A percentile compares a stretch with the other conserved stretches of the same genome.
Conservation (phyloP, 1,140 invertebrate genomes). For the Pectinophora gossypiella region DNA sequence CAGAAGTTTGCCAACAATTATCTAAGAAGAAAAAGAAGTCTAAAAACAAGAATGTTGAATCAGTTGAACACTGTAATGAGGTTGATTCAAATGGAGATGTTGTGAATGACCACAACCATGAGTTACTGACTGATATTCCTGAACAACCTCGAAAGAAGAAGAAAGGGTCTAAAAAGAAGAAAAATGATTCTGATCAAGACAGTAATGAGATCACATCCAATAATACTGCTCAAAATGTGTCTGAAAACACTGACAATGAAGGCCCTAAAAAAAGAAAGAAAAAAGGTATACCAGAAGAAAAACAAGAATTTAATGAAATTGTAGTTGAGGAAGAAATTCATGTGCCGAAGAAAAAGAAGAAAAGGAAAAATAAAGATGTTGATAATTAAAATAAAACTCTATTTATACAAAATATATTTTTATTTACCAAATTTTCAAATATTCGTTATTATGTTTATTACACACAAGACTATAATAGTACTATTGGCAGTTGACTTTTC, state of each 20-base stretch:
- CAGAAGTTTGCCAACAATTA: background rate
- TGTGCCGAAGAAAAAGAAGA: slow-evolving; percentile 55
- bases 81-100: background rate
- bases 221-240: too few species aligned
- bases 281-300: slow-evolving; percentile 12
- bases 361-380: slow-evolving; percentile 39
- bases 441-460: too few species aligned
- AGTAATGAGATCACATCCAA: background rate
- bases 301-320: slow-evolving; percentile 6
- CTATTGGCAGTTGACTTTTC: too few species aligned
- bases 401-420: background rate
- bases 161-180: background rate
- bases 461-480: too few species aligned
- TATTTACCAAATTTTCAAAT: too few species aligned
- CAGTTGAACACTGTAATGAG: background rate
- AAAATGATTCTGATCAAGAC: too few species aligned
- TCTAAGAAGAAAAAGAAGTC: slow-evolving; percentile 16
- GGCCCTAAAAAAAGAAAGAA: slow-evolving; percentile 8
- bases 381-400: background rate
- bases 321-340: slow-evolving; percentile 20
- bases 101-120: background rate
- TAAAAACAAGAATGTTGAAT: background rate
- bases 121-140: background rate
- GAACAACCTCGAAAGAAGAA: background rate
- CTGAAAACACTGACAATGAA: slow-evolving; percentile 4